Conservation (phyloP, 2,113 vertebrate species). For the Esox niger region DNA sequence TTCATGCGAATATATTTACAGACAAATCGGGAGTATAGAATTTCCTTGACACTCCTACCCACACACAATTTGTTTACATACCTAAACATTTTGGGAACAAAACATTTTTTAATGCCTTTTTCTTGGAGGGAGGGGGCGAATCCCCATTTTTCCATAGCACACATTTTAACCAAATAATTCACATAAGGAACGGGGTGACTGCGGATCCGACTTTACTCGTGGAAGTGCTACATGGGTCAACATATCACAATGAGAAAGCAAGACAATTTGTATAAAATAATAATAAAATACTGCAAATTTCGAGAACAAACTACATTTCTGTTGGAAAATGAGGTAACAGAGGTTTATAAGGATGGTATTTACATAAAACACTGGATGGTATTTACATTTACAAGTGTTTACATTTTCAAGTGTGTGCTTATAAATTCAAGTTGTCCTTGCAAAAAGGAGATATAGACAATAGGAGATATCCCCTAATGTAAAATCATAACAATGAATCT, state of each 20-base stretch:
- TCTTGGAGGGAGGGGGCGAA: too few relatives aligned
- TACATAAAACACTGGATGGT: constrained; percentile 11
- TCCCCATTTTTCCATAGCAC: too few relatives aligned
- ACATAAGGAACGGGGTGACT: too few relatives aligned
- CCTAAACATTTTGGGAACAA: too few relatives aligned
- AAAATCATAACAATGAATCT: not conserved
- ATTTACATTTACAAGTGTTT: too few relatives aligned
- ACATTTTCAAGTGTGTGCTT: constrained; percentile 1
- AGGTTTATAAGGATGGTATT: constrained; percentile 11
- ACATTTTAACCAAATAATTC: constrained; percentile 45
- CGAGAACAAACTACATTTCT: not conserved
- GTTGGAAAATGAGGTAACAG: constrained; percentile 31
- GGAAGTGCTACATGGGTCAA: constrained; percentile 54
- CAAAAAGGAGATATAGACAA: not conserved
- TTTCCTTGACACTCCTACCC: constrained; percentile 29
- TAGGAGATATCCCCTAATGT: not conserved
- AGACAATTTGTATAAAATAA: constrained; percentile 23
- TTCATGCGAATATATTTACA: not conserved
- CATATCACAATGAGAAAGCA: constrained; percentile 21
- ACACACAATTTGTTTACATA: too few relatives aligned
- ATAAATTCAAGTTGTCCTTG: constrained; percentile 9
- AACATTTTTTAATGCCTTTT: too few relatives aligned
- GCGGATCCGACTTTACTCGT: too few relatives aligned
- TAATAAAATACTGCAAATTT: constrained; percentile 52
- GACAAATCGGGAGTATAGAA: constrained; percentile 28